Evolutionary conservation across 1,140 invertebrate genomes (phyloP), one percentile per base, ranked within the genome.

Genomic region (Lutraria rhynchaena): DNA sequence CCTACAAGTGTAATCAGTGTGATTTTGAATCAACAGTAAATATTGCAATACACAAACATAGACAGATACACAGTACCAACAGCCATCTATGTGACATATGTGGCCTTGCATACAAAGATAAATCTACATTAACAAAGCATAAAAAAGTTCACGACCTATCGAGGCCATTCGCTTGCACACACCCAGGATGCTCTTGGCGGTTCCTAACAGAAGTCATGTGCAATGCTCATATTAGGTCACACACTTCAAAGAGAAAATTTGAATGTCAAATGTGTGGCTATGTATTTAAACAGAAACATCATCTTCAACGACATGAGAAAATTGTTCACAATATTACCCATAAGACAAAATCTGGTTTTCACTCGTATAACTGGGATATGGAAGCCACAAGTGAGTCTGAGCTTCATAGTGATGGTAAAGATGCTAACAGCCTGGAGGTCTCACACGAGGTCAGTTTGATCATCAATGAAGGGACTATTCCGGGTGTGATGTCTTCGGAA

Each of bases 41-140:
- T 65, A 77, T 88, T 4, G 87, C 86, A 13, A 92, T 91, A 35
- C 90, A 91, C 60, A 65, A 81, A n/a, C 91, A 92, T 75, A 75
- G 91, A 29, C 91, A 92, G 80, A 76, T 90, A 0, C 91, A 92
- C 73, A 89, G 78, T 67, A 71, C 87, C 9, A 88, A 86, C 29
- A 86, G 89, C 83, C 88, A 90, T 5, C 57, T 92, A 17, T 92
- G 91, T 82, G 90, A 91, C 46, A 86, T 91, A 11, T 92, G 90
- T 81, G 90, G 91, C 1, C 81, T 77, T 55, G 91, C 90, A 3
- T 92, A 92, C 81, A 87, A 63, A 11, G 89, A 91, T 57, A 90
- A 88, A 63, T 88, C 90, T 3, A 91, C 91, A 0, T 55, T 92
- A 27, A 85, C 82, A 22, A 91, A 91, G 78, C 90, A 91, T 63